Evolutionary conservation across 2,888 invertebrate species (phyloP), one percentile per base, ranked within the genome.

Genomic region (Anthrax anthrax): DNA sequence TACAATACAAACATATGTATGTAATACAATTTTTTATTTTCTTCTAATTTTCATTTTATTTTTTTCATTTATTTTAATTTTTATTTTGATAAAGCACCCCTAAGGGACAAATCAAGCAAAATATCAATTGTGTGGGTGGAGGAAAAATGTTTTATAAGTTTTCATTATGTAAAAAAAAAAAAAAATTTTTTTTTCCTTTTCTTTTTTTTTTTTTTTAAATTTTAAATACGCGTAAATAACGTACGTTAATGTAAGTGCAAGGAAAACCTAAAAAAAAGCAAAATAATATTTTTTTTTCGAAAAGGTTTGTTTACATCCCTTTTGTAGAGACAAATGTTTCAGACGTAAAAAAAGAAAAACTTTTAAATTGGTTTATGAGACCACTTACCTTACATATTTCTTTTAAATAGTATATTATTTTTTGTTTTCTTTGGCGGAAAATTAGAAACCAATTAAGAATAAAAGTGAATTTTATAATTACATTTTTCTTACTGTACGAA

Each of bases 391-490:
- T n/a, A n/a, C n/a, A n/a, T 23, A 8, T 23, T 23, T 23, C 5
- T 23, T 4, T 8, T 23, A 23, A 6, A 23, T 23, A 23, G 5
- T 23, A 23, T 23, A 23, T 4, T 23, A 23, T 23, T n/a, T n/a
- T 27, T 9, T 27, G 8, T 42, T 42, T 29, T 18, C 18, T 29
- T 42, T 42, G 18, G 32, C n/a, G 34, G 42, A 34, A 42, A 42
- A 42, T 42, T 42, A 42, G 42, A 42, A 42, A 42, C 42, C 42
- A 42, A 42, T 42, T 42, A 32, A 16, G 42, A 32, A 34, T 18
- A 42, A 29, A 34, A 42, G 42, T 42, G 32, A 42, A 29, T 18
- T 42, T 42, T 42, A 12, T 32, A 32, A 32, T 32, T 32, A 32
- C 12, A 12, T 29, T 29, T 12, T 29, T 29, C 12, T 29, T 29